Base-by-base conservation (phyloP, 92 coral and sea anemone genomes). In the Pocillopora grandis region DNA sequence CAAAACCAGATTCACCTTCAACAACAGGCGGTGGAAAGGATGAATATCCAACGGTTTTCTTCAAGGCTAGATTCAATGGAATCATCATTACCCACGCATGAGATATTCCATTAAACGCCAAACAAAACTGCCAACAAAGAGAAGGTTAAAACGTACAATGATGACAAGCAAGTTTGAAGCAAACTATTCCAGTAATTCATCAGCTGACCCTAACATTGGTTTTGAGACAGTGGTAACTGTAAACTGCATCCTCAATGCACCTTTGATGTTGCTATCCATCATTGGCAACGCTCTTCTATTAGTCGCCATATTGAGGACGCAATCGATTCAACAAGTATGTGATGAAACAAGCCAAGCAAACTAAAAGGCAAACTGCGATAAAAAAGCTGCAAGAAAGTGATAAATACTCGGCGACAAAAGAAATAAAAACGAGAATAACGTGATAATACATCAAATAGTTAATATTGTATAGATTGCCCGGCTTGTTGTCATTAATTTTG, bases 231-330 rank as follows among this genome's bases (percentile, higher is more conserved):
- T 65, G 9, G 56, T 55, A 13, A 59, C 64, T 48, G 56, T 65
- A 49, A 78, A 78, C 21, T 52, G 72, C 27, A 14, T 66, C 42
- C 10, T 78, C 16, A 65, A 78, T 49, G 83, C 11, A 12, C 33
- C 58, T 20, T 9, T 49, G 62, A 78, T 65, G 42, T 11, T 78
- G 42, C 2, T 21, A 49, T 9, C 82, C 11, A 21, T 42, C 16
- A 42, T 14, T 49, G 72, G 82, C 12, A 78, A 78, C 21, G 2
- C 33, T 52, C 12, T 78, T 9, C 36, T 78, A 37, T 12, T 78
- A 57, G 19, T 13, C 31, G 80, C 69, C 18, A 4, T 76, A 13
- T 19, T 60, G 13, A 19, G 57, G 13, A 63, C 82, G 7, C 72
- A 73, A 0, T 63, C 72, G n/a, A 33, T 63, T 27, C 27, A 27